Percentiles rank a stretch among this genome's conserved stretches.
These are phyloP conservation scores for Notolepis coatsorum DNA, from an alignment of 2,797 vertebrate genomes.

Conservation along the genomic window DNA sequence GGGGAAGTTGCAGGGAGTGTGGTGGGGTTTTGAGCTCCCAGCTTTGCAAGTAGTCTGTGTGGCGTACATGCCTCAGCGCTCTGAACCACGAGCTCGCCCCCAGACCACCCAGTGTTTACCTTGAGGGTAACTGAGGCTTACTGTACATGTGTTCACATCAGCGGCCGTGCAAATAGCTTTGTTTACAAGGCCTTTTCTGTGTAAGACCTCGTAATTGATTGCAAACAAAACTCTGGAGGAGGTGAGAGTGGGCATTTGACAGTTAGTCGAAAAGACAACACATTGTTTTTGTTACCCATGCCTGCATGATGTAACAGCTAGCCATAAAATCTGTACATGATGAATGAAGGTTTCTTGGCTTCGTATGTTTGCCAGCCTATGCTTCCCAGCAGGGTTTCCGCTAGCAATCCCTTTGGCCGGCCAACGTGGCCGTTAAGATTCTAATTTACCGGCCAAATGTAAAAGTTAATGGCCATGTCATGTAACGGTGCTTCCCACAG, in stretches of 20 bases:
- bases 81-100: too few relatives aligned
- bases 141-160: slow-evolving; percentile 3
- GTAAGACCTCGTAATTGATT: slow-evolving; percentile 20
- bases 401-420: too few relatives aligned
- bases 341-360: slow-evolving; percentile 36
- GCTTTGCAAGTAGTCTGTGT: too few relatives aligned
- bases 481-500: too few relatives aligned
- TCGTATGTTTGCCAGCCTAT: slow-evolving; percentile 10
- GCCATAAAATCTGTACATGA: slow-evolving; percentile 30
- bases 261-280: slow-evolving; percentile 30
- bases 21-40: too few relatives aligned
- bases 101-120: slow-evolving; percentile 8
- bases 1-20: too few relatives aligned
- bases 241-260: slow-evolving; percentile 28
- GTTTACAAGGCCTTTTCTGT: slow-evolving; percentile 14
- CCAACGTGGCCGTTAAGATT: too few relatives aligned
- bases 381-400: slow-evolving; percentile 27
- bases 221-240: slow-evolving; percentile 18
- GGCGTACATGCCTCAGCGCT: too few relatives aligned
- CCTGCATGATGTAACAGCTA: slow-evolving; percentile 38
- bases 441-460: too few relatives aligned
- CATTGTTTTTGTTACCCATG: slow-evolving; percentile 35
- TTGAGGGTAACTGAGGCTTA: slow-evolving; percentile 6
- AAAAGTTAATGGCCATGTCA: too few relatives aligned
- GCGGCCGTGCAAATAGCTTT: slow-evolving; percentile 1